A percentile compares a stretch with the other conserved stretches of the same genome.
phyloP scores from a whole-genome alignment of 37 sponge, comb jelly and placozoan genomes.

The Chondrilla cf. caribensis region DNA sequence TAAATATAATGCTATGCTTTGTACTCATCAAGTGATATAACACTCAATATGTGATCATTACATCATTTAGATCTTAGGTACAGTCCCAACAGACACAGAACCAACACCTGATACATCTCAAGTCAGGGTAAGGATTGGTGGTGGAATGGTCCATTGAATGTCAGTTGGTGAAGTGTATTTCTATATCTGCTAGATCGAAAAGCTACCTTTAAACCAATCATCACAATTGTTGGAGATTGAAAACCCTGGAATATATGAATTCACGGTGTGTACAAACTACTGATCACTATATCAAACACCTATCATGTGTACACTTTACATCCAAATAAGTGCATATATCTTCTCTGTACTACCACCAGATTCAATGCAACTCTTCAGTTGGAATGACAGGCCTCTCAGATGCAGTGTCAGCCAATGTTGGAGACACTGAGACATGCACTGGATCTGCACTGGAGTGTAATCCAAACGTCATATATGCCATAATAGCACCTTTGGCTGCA shows the following conservation, averaged over 20 bases:
- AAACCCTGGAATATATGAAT: constrained; percentile 4
- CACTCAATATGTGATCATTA: no score
- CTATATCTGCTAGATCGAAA: background rate
- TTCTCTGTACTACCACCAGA: background rate
- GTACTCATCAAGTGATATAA: no score
- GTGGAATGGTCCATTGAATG: no score
- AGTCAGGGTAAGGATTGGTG: no score
- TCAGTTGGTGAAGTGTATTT: background rate
- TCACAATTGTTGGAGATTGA: background rate
- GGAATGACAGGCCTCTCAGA: background rate
- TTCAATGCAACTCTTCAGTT: constrained; percentile 1
- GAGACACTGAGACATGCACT: background rate
- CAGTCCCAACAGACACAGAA: no score
- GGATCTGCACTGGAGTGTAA: background rate
- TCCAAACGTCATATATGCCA: constrained; percentile 9
- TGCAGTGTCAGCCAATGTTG: background rate
- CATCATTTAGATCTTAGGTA: no score
- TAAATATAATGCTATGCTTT: no score
- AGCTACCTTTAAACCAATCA: background rate
- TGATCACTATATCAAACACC: no score
- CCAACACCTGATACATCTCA: no score
- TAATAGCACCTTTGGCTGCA: constrained; percentile 2
- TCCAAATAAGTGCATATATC: no score
- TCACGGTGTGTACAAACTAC: background rate
- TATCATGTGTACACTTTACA: no score